Evolutionary conservation across 2,888 invertebrate genomes (phyloP), one percentile per base, ranked within the genome.

Genomic region (Nomada lathburiana): DNA sequence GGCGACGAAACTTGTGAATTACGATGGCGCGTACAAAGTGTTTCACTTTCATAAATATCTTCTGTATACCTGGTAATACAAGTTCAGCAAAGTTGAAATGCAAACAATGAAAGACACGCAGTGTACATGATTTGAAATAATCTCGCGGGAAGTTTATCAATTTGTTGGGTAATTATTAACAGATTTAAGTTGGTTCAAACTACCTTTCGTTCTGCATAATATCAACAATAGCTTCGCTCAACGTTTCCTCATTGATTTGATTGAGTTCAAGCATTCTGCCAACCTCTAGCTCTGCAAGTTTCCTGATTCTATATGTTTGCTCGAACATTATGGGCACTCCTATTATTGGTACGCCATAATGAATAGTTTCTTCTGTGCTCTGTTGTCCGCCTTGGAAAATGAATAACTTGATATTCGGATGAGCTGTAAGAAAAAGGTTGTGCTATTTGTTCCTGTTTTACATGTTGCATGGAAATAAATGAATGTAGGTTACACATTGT

Each of bases 331-430:
- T 2, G 7, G 90, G 89, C 16, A 87, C 68, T 10, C 87, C 91
- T 18, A 91, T n/a, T 5, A 91, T 16, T 7, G 91, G 91, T 7
- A 90, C 85, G 0, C 69, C 82, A 44, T 80, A 76, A 67, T 85
- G 11, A 65, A 91, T 29, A 2, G 89, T 85, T 75, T 91, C 90
- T 53, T 91, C 91, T 11, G 87, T 85, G 69, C 90, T 90, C 23
- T 90, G 90, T 7, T 86, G 20, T 2, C 90, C 91, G 1, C 91
- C 90, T 86, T 91, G 91, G 50, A 84, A 88, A 2, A 91, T 74
- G 53, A 90, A 90, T 26, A 89, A 36, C 64, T 89, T 89, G 36
- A 90, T 88, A 64, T 91, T 91, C 2, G 84, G 86, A 57, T 90
- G 91, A 18, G 88, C 91, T 86, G 57, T 0, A 60, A 80, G 4